Conservation (phyloP, 2,888 invertebrate species). For the Andrena fulva region DNA sequence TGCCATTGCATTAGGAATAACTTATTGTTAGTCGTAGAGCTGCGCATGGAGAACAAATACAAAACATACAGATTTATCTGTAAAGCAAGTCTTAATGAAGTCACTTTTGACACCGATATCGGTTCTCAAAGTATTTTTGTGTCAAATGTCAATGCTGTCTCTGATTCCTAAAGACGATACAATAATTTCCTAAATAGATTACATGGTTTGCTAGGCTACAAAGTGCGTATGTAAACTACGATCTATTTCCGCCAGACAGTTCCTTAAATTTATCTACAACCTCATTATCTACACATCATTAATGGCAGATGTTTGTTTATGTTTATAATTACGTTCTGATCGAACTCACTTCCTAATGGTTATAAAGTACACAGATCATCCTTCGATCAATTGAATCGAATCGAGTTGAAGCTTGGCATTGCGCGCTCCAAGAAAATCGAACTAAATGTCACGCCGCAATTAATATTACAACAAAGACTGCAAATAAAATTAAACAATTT, state of each 20-base stretch:
- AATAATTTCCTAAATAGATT: slow-evolving; percentile 6
- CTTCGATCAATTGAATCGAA: background rate
- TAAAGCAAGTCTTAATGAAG: background rate
- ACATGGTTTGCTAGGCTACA: background rate
- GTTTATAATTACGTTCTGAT: background rate
- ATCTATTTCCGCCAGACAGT: background rate
- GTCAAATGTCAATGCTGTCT: slow-evolving; percentile 16
- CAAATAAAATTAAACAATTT: too few species aligned
- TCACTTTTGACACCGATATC: slow-evolving; percentile 17
- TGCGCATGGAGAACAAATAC: background rate
- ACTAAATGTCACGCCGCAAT: background rate
- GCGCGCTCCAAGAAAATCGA: background rate
- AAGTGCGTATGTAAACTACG: background rate
- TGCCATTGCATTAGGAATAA: too few species aligned
- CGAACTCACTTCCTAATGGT: too few species aligned
- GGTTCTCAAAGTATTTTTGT: background rate
- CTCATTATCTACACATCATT: background rate
- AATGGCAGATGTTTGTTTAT: background rate
- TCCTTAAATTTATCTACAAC: background rate
- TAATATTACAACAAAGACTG: too few species aligned
- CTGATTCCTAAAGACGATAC: background rate
- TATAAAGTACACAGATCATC: background rate
- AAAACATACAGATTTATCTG: background rate
- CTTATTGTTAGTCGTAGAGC: background rate
- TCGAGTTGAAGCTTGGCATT: background rate